A percentile compares a stretch with the other conserved stretches of the same genome.
Conservation (phyloP, 2,113 vertebrate genomes). For the Cygnus atratus region DNA sequence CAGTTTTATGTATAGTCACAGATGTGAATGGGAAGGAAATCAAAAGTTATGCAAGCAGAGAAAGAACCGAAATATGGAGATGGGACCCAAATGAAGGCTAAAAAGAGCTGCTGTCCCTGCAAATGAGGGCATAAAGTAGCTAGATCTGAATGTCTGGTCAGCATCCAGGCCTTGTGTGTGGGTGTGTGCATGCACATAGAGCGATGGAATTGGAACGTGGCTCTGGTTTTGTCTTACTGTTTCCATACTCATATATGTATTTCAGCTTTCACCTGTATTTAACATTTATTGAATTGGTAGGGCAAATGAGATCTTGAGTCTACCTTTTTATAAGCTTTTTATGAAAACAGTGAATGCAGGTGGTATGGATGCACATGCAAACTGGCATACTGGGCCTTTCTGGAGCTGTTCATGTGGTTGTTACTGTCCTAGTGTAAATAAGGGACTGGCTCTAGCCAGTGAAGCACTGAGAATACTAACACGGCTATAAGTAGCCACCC, state of each 20-base stretch:
- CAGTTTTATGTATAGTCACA: neutral
- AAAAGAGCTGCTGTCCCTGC: neutral
- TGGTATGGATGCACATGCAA: neutral
- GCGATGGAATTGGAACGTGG: neutral
- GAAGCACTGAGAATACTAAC: neutral
- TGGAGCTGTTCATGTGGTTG: neutral
- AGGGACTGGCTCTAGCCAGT: neutral
- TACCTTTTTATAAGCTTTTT: neutral
- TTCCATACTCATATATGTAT: neutral
- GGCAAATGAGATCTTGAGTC: neutral
- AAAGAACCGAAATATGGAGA: neutral
- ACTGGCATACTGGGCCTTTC: neutral
- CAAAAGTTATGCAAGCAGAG: neutral
- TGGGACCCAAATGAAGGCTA: neutral
- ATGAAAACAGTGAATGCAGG: neutral
- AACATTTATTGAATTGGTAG: neutral
- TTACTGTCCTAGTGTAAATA: neutral
- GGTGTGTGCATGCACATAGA: neutral
- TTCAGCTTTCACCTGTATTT: neutral
- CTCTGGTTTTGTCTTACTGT: neutral
- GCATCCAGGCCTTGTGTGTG: neutral
- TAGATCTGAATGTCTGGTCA: neutral
- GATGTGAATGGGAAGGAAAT: neutral
- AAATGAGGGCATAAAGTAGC: neutral
- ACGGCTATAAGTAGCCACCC: neutral